A percentile compares a stretch with the other conserved stretches of the same genome.
These are phyloP conservation scores for Orussus abietinus DNA, from an alignment of 1,140 invertebrate species.

Conservation along the genomic window DNA sequence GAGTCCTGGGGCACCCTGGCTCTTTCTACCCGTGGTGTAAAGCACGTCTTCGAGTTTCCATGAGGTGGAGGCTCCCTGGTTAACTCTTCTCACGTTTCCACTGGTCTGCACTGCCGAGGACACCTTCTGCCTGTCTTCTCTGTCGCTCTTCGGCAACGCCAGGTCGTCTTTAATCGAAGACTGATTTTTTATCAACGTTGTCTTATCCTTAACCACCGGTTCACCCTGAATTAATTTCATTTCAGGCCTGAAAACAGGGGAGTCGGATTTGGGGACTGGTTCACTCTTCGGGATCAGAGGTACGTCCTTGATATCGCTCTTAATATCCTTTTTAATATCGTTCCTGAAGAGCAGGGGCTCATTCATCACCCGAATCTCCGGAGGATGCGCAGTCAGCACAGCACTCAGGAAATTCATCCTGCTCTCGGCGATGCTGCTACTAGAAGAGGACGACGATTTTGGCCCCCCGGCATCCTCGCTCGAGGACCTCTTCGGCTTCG, in stretches of 20 bases:
- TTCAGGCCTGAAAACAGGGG: too few relatives aligned
- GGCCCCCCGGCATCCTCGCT: neutral
- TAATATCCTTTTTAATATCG: too few relatives aligned
- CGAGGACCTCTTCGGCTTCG: constrained; percentile 26
- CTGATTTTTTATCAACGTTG: too few relatives aligned
- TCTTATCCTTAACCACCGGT: too few relatives aligned
- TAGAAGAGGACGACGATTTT: neutral
- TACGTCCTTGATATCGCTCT: too few relatives aligned
- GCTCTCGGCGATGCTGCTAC: neutral
- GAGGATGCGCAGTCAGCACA: constrained; percentile 5
- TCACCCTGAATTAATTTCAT: too few relatives aligned
- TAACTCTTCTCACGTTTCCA: constrained; percentile 46
- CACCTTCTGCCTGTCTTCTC: constrained; percentile 45
- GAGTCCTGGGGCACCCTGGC: constrained; percentile 16
- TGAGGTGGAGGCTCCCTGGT: constrained; percentile 18
- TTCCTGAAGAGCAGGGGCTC: too few relatives aligned
- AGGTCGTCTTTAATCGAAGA: too few relatives aligned
- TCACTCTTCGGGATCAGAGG: too few relatives aligned
- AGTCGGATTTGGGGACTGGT: too few relatives aligned
- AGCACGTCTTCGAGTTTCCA: constrained; percentile 30
- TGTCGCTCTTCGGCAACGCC: too few relatives aligned
- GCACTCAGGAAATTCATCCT: neutral
- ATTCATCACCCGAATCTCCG: constrained; percentile 9
- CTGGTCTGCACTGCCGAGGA: constrained; percentile 55
- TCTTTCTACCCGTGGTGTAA: constrained; percentile 32